phyloP scores from a whole-genome alignment of 2,797 vertebrate genomes.

The Vultur gryphus region DNA sequence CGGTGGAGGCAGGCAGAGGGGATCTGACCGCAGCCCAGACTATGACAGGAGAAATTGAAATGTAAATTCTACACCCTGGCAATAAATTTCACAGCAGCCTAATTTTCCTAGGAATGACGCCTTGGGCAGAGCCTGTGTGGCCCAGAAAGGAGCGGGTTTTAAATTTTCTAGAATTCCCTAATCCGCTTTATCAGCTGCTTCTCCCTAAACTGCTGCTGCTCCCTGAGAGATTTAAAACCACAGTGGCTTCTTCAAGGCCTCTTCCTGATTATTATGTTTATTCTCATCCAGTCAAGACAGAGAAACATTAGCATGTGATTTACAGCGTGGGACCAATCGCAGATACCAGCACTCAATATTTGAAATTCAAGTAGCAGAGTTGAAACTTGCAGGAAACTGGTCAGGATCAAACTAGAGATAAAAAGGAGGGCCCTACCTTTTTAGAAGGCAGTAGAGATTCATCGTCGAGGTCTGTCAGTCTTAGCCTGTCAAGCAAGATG shows the following conservation, averaged over 20 bases:
- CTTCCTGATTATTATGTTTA: constrained; percentile 46
- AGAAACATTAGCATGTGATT: constrained; percentile 63
- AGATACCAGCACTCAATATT: background rate
- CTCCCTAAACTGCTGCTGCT: constrained; percentile 35
- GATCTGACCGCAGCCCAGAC: background rate
- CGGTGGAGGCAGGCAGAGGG: background rate
- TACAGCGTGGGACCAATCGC: background rate
- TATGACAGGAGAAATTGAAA: constrained; percentile 23
- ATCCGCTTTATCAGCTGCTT: constrained; percentile 28
- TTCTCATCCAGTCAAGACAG: constrained; percentile 57
- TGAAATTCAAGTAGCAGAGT: constrained; percentile 28
- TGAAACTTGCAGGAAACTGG: background rate
- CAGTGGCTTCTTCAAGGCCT: constrained; percentile 41
- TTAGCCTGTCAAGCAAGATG: background rate
- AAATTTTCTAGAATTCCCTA: constrained; percentile 54
- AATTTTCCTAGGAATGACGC: constrained; percentile 10
- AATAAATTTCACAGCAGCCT: constrained; percentile 55
- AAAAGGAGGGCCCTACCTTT: background rate
- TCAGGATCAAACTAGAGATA: constrained; percentile 4
- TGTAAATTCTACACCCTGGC: background rate
- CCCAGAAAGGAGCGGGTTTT: constrained; percentile 5
- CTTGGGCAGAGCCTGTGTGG: constrained; percentile 42
- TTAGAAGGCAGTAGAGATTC: background rate
- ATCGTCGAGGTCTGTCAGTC: background rate
- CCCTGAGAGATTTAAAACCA: constrained; percentile 53